Conservation (phyloP, 2,113 vertebrate species). For the Heloderma charlesbogerti region DNA sequence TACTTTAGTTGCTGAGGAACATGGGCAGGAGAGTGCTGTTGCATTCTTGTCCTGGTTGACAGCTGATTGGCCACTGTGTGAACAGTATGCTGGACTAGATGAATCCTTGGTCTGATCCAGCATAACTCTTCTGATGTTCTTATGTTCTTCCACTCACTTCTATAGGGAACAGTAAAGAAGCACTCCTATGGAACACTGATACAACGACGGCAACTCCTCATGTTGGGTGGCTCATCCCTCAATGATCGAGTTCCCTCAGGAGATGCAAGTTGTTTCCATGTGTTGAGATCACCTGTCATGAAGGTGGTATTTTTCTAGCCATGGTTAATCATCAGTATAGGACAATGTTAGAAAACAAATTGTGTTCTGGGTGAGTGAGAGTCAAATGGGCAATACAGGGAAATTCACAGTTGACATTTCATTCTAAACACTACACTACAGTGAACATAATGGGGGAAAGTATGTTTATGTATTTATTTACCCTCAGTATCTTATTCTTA, state of each 20-base stretch:
- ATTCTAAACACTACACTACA: not conserved
- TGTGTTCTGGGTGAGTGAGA: not conserved
- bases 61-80: no score
- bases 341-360: not conserved
- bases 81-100: no score
- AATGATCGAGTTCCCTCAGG: not conserved
- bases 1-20: no score
- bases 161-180: no score
- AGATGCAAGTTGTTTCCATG: not conserved
- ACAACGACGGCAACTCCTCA: no score
- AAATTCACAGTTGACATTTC: not conserved
- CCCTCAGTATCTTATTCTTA: not conserved
- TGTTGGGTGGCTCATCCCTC: no score
- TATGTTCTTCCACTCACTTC: no score
- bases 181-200: no score
- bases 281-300: not conserved
- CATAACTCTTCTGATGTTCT: no score
- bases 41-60: no score
- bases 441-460: not conserved
- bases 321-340: not conserved
- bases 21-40: no score
- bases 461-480: not conserved
- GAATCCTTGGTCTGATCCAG: no score
- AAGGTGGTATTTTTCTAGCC: not conserved
- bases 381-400: not conserved